Evolutionary conservation across 2,797 vertebrate species (phyloP), one percentile per base, ranked within the genome.

Genomic region (Spheniscus humboldti): DNA sequence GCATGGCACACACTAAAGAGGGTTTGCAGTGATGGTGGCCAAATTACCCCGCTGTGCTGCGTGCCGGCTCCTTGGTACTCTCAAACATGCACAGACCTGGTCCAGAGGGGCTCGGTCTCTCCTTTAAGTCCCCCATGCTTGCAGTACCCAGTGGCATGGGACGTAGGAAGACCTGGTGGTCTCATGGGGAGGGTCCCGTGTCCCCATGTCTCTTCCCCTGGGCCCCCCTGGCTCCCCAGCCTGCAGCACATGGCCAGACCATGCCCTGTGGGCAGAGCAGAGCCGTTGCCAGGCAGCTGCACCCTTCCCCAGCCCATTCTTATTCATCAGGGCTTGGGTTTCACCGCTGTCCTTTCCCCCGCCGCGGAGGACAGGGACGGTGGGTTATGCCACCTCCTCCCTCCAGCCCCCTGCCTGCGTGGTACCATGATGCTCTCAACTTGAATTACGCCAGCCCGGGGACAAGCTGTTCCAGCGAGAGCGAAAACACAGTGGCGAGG

Each of bases 401-500:
- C 48, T 85, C 59, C 88, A 59, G 55, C 66, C 37, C 59, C 8
- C 33, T 18, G 28, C 80, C 64, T 72, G 74, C 18, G 3, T 0
- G 10, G 79, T 33, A 11, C 88, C 41, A 6, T 1, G 2, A 22
- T 28, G 72, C 43, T 18, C 69, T 19, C 73, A 23, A 27, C 76
- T 56, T 16, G 85, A 25, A 52, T 92, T 41, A 48, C 81, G 6
- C 52, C 72, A 60, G 60, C 41, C 24, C 19, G 4, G 47, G 91
- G 64, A 96, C 31, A 18, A 68, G 76, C 74, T 83, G 96, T 96
- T 96, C 97, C 87, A 81, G 72, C 4, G 8, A 62, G 12, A 76
- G 62, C 2, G 3, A 64, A 80, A 92, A 90, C 86, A 92, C 18
- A 50, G 28, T 0, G 3, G 33, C 0, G 3, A 30, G 63, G 43